Base-by-base conservation (phyloP, 1,140 invertebrate species). In the Theocolax elegans region DNA sequence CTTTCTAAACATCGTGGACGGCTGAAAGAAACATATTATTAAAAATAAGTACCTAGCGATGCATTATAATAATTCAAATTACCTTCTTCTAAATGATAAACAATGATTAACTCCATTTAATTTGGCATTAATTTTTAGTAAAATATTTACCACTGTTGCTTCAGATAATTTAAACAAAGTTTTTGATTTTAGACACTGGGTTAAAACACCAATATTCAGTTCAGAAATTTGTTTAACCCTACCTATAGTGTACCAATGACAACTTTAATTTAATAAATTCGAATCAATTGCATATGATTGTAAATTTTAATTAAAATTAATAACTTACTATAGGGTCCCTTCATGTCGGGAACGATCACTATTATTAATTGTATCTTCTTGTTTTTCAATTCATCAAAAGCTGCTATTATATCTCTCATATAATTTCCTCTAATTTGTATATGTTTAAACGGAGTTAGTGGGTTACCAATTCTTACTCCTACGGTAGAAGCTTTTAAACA, bases 91-190 rank as follows among this genome's bases (percentile, higher is more conserved):
- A 81, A 80, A 3, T 80, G 42, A 0, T 17, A 95, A 75, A 15
- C 78, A 83, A 78, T 95, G 93, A 86, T 97, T 97, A 0, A 90
- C 85, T 0, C 94, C 94, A 82, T 94, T 94, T 35, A 97, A 76
- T 82, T 97, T 97, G 0, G 93, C 90, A 80, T 93, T 93, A 0
- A 97, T 89, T 87, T 97, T 97, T 1, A 95, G 80, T 15, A 96
- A 80, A 71, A 97, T 91, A 79, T 97, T 97, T 0, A 81, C 75
- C n/a, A 88, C 78, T 0, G 89, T 87, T 3, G 87, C 78, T 9
- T 68, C 25, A 72, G 83, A 67, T 86, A 81, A 65, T 1, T 35
- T 62, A 1, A 21, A 29, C 4, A 89, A 77, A 13, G 91, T 95
- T 60, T 58, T 74, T 25, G 84, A 79, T 77, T 92, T 93, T 9